These are phyloP conservation scores for Pogoniulus pusillus DNA, from an alignment of 2,797 vertebrate species.

Conservation along the genomic window DNA sequence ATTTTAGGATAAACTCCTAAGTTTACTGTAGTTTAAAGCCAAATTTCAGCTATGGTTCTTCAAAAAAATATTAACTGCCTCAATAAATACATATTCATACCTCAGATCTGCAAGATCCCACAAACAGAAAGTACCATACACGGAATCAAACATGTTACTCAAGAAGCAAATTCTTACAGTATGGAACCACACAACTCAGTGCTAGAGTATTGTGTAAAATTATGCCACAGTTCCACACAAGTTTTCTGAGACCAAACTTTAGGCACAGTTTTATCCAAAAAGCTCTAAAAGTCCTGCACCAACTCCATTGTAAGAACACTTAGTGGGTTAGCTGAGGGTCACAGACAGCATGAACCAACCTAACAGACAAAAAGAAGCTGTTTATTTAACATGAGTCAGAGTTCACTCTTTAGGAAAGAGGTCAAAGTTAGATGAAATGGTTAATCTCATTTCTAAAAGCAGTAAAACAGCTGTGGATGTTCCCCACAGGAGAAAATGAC, in stretches of 20 bases:
- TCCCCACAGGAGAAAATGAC: background rate
- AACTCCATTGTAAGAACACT: background rate
- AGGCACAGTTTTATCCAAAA: background rate
- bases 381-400: background rate
- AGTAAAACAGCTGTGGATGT: background rate
- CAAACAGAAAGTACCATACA: background rate
- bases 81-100: conserved; percentile 18
- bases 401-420: background rate
- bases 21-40: background rate
- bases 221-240: background rate
- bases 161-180: background rate
- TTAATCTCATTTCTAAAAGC: background rate
- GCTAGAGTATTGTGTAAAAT: background rate
- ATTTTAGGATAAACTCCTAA: background rate
- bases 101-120: background rate
- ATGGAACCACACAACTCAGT: background rate
- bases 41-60: conserved; percentile 29
- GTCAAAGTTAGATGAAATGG: background rate
- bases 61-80: background rate
- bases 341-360: background rate
- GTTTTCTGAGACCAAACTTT: background rate
- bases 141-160: background rate
- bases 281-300: background rate
- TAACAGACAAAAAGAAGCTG: background rate
- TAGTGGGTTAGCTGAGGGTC: background rate